Evolutionary conservation across 2,888 invertebrate species (phyloP).

Genomic region (Diplazon laetatorius): DNA sequence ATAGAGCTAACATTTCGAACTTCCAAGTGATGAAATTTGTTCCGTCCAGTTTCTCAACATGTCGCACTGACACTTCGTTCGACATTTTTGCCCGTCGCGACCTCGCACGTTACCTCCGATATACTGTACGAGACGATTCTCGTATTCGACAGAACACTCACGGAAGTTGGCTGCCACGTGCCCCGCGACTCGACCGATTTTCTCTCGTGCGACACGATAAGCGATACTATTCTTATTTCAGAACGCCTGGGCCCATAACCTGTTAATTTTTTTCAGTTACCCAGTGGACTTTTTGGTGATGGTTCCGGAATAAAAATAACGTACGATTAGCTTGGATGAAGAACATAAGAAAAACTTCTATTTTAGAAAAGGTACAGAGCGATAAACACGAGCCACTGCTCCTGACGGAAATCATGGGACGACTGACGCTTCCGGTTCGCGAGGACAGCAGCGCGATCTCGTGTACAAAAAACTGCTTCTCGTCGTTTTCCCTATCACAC

Average conservation of each 20-base stretch:
- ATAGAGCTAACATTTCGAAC: conserved; percentile 11
- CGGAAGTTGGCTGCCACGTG: conserved; percentile 6
- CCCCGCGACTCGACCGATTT: conserved; percentile 9
- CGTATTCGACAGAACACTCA: background rate
- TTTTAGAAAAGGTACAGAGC: no score
- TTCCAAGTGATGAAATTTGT: conserved; percentile 57
- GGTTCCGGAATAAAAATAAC: no score
- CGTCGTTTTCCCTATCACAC: no score
- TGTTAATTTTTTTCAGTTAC: background rate
- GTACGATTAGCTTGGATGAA: no score
- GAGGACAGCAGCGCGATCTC: no score
- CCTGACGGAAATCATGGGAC: no score
- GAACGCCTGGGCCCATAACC: background rate
- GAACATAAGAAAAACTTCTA: no score
- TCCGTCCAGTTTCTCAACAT: conserved; percentile 14
- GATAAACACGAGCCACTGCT: no score
- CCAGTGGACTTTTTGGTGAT: no score
- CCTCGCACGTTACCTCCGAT: conserved; percentile 27
- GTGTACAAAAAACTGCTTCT: no score
- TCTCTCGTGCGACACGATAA: background rate
- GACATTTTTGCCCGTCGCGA: conserved; percentile 23
- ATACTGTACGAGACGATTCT: background rate
- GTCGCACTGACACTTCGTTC: conserved; percentile 24
- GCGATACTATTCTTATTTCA: background rate
- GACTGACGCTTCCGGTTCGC: no score